Percentiles rank a stretch among this genome's conserved stretches.
These are phyloP conservation scores for Pachyramphus minor DNA, from an alignment of 2,113 vertebrate genomes.

Conservation along the genomic window DNA sequence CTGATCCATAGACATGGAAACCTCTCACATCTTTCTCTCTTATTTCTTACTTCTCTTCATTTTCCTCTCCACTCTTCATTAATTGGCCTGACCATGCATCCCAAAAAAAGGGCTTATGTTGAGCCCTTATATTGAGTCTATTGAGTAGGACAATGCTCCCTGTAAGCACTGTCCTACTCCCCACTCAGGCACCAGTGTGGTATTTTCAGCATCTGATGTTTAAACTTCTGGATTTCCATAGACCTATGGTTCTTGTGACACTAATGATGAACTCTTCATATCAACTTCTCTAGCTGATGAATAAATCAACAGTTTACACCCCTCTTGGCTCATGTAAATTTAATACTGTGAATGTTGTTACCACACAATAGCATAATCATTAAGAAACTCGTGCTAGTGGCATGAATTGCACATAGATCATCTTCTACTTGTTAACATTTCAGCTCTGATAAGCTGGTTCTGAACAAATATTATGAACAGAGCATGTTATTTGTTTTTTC, in stretches of 20 bases:
- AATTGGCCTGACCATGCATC: not conserved
- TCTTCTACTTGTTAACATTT: not conserved
- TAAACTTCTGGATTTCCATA: not conserved
- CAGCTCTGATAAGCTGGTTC: not conserved
- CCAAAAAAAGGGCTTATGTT: fast-evolving
- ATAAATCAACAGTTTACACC: not conserved
- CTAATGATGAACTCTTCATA: not conserved
- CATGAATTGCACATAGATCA: not conserved
- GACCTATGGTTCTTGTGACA: not conserved
- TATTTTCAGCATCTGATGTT: not conserved
- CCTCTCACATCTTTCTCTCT: not conserved
- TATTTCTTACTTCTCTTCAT: not conserved
- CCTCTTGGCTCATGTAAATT: not conserved
- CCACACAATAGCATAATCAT: not conserved
- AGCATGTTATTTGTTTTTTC: not conserved
- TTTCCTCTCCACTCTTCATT: not conserved
- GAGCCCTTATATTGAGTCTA: too few relatives aligned
- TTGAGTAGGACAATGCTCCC: too few relatives aligned
- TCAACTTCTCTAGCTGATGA: not conserved
- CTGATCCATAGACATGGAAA: not conserved
- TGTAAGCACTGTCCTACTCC: fast-evolving
- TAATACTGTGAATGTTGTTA: not conserved
- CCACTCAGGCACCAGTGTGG: not conserved
- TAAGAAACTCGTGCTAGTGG: not conserved
- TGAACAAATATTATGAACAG: not conserved